Conservation (phyloP, 2,888 invertebrate genomes). For the Eumacrocentrus americanus region DNA sequence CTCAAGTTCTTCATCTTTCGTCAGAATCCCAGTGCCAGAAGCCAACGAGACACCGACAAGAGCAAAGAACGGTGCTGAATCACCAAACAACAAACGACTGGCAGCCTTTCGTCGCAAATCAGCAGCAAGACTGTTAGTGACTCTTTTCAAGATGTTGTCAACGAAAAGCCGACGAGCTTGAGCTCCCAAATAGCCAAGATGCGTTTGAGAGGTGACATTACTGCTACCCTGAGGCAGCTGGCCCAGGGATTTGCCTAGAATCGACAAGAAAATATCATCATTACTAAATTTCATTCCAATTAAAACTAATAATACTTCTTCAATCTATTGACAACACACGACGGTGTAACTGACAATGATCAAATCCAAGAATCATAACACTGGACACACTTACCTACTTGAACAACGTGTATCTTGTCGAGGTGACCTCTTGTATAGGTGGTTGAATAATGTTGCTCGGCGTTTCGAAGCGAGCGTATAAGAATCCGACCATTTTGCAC, state of each 20-base stretch:
- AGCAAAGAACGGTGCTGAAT: slow-evolving; percentile 77
- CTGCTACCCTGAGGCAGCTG: slow-evolving; percentile 48
- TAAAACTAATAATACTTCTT: too few species aligned
- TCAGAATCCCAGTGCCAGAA: slow-evolving; percentile 74
- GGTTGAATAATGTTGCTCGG: slow-evolving; percentile 43
- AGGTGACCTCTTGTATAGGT: slow-evolving; percentile 41
- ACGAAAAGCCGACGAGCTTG: slow-evolving; percentile 73
- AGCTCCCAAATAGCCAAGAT: slow-evolving; percentile 61
- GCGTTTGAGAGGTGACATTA: slow-evolving; percentile 47
- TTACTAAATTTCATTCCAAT: neutral
- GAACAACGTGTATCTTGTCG: slow-evolving; percentile 59
- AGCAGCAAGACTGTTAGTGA: slow-evolving; percentile 71
- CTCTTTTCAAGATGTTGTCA: slow-evolving; percentile 73
- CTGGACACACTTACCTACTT: slow-evolving; percentile 51
- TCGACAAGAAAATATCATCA: slow-evolving; percentile 14
- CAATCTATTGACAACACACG: neutral
- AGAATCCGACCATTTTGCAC: slow-evolving; percentile 57
- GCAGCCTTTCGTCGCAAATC: slow-evolving; percentile 70
- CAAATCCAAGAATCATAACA: neutral
- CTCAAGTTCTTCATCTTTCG: slow-evolving; percentile 79
- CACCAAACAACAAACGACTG: slow-evolving; percentile 69
- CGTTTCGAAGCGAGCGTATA: slow-evolving; percentile 49
- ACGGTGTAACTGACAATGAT: neutral
- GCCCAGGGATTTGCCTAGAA: slow-evolving; percentile 56
- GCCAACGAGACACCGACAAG: slow-evolving; percentile 76